Evolutionary conservation across 37 sponge, comb jelly and placozoan genomes (phyloP), one percentile per base, ranked within the genome.

Genomic region (Haliclona indistincta): DNA sequence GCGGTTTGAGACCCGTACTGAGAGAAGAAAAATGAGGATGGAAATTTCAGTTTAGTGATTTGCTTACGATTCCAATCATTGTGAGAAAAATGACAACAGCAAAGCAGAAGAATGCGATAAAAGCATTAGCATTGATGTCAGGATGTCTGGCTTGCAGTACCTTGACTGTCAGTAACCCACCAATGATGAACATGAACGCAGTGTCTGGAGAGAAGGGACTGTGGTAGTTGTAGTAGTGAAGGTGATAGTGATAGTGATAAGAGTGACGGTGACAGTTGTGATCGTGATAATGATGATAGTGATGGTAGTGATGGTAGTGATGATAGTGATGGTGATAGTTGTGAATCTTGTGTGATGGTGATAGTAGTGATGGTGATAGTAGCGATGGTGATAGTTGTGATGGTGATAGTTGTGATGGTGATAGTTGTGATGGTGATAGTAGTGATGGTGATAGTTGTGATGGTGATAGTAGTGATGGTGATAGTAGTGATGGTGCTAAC

Each of bases 141-240:
- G 98, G 95, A 63, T 97, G 98, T n/a, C 98, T 47, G 47, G 78
- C 85, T 83, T 94, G 93, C 62, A 92, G 89, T 22, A 94, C 56
- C 79, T 89, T 83, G 11, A 91, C 71, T 28, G 87, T 86, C 22
- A 81, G 40, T 67, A 97, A 81, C 0, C 87, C 88, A 19, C 83
- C 88, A 78, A 97, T 96, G 70, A 93, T 82, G 70, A 84, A 96
- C 97, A 96, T 96, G 77, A 96, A 96, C 63, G 97, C 75, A 32
- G 87, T 85, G 65, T 96, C 95, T 89, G 51, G 2, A 35, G 4
- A 38, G 8, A 47, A 17, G 13, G 13, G 13, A 13, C 8, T 17
- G 13, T 17, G 13, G 49, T 13, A 47, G 13, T 17, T 13, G 13
- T 47, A 13, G 49, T 47, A 8, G 13, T 47, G 13, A 47, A 17